phyloP scores from a whole-genome alignment of 2,113 vertebrate genomes.

The Machaerirhynchus nigripectus region DNA sequence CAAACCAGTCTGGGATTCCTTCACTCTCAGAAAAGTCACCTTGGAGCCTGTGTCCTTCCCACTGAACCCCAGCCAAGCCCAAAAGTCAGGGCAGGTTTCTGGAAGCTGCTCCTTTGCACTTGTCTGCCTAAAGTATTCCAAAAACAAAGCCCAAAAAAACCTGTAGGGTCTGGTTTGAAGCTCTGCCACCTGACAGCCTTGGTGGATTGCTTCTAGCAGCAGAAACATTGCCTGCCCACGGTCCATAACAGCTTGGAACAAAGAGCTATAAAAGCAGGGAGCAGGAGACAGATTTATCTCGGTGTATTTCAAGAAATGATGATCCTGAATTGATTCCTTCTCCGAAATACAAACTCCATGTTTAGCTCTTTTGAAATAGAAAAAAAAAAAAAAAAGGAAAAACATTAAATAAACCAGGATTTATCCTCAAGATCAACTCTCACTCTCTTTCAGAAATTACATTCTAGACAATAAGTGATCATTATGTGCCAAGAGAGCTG shows the following conservation, averaged over 20 bases:
- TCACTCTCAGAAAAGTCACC: background rate
- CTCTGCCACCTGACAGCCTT: background rate
- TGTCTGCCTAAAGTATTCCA: background rate
- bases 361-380: background rate
- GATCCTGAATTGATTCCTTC: background rate
- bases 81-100: background rate
- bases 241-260: background rate
- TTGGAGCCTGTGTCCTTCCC: background rate
- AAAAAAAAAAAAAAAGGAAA: background rate
- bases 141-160: background rate
- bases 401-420: background rate
- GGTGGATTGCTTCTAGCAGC: background rate
- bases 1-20: background rate
- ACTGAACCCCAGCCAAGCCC: background rate
- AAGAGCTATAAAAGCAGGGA: background rate
- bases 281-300: background rate
- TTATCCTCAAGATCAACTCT: background rate
- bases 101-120: background rate
- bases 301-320: background rate
- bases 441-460: slow-evolving; percentile 2
- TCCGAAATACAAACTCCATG: background rate
- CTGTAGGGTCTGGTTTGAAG: background rate
- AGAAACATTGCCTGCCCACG: background rate
- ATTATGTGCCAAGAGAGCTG: background rate
- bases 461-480: slow-evolving; percentile 9